Percentiles rank a stretch among this genome's conserved stretches.
phyloP scores from a whole-genome alignment of 2,888 invertebrate species.

The Pachliopta kotzebuea region DNA sequence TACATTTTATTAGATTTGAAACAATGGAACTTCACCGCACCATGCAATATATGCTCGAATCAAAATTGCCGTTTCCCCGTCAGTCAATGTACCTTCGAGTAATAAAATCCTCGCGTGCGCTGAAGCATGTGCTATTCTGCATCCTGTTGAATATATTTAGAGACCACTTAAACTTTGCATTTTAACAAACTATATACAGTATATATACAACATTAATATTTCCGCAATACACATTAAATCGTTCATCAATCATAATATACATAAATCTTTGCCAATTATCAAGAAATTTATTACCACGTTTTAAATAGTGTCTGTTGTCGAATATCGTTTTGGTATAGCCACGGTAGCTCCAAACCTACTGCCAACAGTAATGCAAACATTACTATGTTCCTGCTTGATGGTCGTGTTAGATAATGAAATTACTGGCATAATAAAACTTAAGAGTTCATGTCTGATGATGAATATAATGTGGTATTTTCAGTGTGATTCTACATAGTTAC shows the following conservation, averaged over 20 bases:
- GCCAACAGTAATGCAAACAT: too few species aligned
- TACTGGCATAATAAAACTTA: too few species aligned
- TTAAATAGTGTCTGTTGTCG: too few species aligned
- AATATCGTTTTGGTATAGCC: background rate
- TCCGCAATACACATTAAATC: background rate
- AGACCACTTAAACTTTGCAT: conserved; percentile 25
- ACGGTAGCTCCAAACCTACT: too few species aligned
- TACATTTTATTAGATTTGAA: conserved; percentile 17
- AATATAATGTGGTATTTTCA: too few species aligned
- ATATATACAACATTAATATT: background rate
- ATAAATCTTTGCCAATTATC: background rate
- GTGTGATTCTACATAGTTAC: too few species aligned
- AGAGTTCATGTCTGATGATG: too few species aligned
- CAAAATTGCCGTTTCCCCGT: conserved; percentile 22
- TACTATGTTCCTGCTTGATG: too few species aligned
- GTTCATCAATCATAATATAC: background rate
- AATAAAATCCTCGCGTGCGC: conserved; percentile 29
- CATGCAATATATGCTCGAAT: conserved; percentile 19
- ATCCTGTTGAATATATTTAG: conserved; percentile 30
- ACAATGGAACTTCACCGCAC: conserved; percentile 26
- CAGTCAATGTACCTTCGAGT: conserved; percentile 29
- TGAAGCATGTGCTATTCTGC: conserved; percentile 29
- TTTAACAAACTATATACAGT: conserved; percentile 15
- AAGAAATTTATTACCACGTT: background rate
- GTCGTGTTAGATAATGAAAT: too few species aligned